phyloP scores from a whole-genome alignment of 2,113 vertebrate genomes.

The Leptodactylus fuscus region DNA sequence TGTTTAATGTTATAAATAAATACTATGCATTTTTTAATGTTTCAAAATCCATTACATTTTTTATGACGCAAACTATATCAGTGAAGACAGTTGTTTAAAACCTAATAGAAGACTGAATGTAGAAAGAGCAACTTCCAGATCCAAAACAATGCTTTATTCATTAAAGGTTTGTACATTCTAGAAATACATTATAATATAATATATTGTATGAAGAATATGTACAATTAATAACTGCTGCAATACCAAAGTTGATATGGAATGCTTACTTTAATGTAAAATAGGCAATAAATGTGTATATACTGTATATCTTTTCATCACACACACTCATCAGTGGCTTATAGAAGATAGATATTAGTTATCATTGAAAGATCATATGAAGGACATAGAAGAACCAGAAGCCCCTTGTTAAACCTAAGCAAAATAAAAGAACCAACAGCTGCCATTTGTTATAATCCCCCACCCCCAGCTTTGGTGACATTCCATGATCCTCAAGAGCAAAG shows the following conservation, averaged over 20 bases:
- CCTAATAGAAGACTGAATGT: too few relatives aligned
- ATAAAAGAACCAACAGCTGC: slow-evolving; percentile 47
- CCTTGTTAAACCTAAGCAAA: slow-evolving; percentile 40
- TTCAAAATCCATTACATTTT: too few relatives aligned
- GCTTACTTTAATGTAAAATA: not conserved
- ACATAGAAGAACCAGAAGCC: not conserved
- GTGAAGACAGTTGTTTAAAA: too few relatives aligned
- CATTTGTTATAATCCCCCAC: slow-evolving; percentile 41
- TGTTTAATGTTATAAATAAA: too few relatives aligned
- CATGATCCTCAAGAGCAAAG: slow-evolving; percentile 49
- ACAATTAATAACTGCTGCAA: not conserved
- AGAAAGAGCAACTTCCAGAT: too few relatives aligned
- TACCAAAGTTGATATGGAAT: not conserved
- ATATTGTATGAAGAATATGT: not conserved
- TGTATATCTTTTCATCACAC: not conserved
- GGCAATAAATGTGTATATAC: not conserved
- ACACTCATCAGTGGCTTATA: not conserved
- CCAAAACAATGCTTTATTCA: too few relatives aligned
- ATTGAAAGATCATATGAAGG: not conserved
- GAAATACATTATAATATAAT: not conserved
- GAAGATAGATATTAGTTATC: not conserved
- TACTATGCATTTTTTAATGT: too few relatives aligned
- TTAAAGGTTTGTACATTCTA: not conserved
- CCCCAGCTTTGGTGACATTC: slow-evolving; percentile 47
- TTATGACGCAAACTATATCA: too few relatives aligned